Evolutionary conservation across 30 jellyfish, hydroid and myxozoan species (phyloP).

Genomic region (Sanderia malayensis): DNA sequence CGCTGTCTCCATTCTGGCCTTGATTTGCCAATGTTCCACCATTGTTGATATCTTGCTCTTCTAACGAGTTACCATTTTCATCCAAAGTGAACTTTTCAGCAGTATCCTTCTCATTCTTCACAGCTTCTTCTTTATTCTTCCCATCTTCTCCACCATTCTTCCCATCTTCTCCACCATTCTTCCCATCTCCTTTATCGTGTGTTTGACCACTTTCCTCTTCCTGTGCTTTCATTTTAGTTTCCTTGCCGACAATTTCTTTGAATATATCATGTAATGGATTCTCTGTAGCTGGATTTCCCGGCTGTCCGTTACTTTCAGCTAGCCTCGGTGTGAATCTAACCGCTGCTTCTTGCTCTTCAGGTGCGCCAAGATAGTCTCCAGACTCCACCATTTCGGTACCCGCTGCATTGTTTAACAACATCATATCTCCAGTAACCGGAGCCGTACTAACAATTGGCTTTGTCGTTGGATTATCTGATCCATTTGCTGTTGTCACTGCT

Average conservation of each 20-base stretch:
- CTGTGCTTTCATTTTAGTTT: background rate
- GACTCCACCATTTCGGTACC: conserved; percentile 51
- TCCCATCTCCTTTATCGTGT: background rate
- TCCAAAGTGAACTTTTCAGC: no score
- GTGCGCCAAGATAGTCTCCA: conserved; percentile 53
- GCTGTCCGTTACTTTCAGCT: conserved; percentile 8
- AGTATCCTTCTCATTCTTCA: no score
- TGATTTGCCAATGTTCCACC: no score
- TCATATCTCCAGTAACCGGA: conserved; percentile 52
- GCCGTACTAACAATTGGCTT: background rate
- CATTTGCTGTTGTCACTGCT: background rate
- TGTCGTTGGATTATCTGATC: background rate
- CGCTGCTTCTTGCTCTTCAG: conserved; percentile 27
- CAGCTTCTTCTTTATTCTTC: no score
- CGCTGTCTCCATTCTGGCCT: no score
- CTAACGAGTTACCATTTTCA: no score
- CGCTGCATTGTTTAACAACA: conserved; percentile 29
- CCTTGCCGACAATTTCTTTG: conserved; percentile 7
- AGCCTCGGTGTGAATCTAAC: conserved; percentile 37
- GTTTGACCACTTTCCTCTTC: background rate
- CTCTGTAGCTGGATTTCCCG: background rate
- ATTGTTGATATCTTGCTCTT: no score
- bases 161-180: background rate
- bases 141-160: background rate
- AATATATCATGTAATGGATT: conserved; percentile 33